phyloP scores from a whole-genome alignment of 2,113 vertebrate species.

The Podarcis raffonei region DNA sequence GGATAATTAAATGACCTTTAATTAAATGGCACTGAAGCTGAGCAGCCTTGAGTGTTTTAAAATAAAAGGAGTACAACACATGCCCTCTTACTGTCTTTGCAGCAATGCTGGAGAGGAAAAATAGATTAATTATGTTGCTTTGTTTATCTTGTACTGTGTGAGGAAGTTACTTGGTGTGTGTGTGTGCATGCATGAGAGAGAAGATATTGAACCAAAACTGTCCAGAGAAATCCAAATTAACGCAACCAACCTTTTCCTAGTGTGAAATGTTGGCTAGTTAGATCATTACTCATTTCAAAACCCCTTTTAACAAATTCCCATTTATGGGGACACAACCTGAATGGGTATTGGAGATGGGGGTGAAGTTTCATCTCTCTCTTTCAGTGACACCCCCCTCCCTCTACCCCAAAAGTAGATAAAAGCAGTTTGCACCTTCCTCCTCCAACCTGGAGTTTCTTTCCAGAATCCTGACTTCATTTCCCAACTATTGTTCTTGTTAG shows the following conservation, averaged over 20 bases:
- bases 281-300: no score
- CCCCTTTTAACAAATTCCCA: neutral
- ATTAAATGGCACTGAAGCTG: neutral
- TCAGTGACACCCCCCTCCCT: no score
- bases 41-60: constrained; percentile 27
- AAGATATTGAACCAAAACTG: constrained; percentile 11
- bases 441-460: neutral
- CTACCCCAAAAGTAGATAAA: neutral
- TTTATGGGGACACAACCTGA: neutral
- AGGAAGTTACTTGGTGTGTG: neutral
- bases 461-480: constrained; percentile 31
- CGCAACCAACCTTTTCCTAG: neutral
- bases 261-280: neutral
- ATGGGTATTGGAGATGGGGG: neutral
- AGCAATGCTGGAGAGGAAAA: neutral
- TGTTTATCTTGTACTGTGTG: constrained; percentile 25
- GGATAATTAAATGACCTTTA: constrained; percentile 24
- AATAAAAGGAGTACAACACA: constrained; percentile 2
- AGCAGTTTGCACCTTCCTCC: neutral
- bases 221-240: constrained; percentile 1
- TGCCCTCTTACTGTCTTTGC: constrained; percentile 10
- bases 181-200: neutral
- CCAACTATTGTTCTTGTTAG: constrained; percentile 28
- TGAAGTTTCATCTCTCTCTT: neutral
- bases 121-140: constrained; percentile 34